These are phyloP conservation scores for Calameuta pallipes DNA, from an alignment of 2,888 invertebrate species.

Conservation along the genomic window DNA sequence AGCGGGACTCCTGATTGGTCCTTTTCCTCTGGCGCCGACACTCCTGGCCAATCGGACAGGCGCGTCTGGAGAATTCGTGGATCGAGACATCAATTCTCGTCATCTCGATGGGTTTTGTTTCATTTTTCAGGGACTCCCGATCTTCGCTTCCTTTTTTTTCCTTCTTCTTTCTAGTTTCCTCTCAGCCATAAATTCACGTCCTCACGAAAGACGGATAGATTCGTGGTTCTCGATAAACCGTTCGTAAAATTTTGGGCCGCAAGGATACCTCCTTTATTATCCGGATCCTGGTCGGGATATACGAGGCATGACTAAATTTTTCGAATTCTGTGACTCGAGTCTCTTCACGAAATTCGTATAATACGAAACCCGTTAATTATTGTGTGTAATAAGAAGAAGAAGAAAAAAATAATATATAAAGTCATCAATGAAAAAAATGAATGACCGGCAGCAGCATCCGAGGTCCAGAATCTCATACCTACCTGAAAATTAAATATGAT, in stretches of 20 bases:
- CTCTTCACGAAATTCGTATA: background rate
- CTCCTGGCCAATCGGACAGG: conserved; percentile 53
- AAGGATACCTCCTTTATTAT: background rate
- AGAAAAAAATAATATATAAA: background rate
- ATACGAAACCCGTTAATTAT: background rate
- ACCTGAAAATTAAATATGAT: background rate
- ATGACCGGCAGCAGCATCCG: background rate
- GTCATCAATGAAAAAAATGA: background rate
- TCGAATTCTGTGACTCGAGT: background rate
- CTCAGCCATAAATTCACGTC: conserved; percentile 1
- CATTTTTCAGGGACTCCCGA: conserved; percentile 28
- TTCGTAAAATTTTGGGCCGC: background rate
- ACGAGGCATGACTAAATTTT: background rate
- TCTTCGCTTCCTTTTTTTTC: background rate
- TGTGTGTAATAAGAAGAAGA: background rate
- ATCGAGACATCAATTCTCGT: conserved; percentile 34
- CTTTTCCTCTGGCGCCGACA: background rate
- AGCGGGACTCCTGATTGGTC: conserved; percentile 11
- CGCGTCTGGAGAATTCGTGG: conserved; percentile 39
- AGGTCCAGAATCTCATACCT: background rate
- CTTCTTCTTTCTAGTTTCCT: background rate
- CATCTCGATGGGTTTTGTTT: conserved; percentile 29
- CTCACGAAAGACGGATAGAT: background rate
- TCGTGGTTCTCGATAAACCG: conserved; percentile 1
- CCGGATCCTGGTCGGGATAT: background rate